Conservation (phyloP, 2,888 invertebrate species). For the Hipparchia sbordonii region DNA sequence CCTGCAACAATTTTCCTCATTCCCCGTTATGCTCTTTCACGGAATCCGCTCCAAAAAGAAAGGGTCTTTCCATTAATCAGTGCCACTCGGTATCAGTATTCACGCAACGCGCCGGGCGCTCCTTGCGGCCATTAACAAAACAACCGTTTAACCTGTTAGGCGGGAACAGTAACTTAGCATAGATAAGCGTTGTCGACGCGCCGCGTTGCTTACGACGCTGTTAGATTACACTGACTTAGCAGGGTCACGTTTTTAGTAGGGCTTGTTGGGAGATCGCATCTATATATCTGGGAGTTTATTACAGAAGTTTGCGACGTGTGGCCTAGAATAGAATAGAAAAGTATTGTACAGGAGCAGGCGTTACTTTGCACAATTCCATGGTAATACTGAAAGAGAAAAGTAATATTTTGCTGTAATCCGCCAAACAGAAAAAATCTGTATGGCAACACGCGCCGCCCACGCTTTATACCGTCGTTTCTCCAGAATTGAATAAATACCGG, state of each 20-base stretch:
- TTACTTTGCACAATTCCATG: too few species aligned
- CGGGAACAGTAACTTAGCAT: constrained; percentile 57
- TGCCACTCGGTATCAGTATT: constrained; percentile 1
- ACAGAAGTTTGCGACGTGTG: not conserved
- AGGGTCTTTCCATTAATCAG: constrained; percentile 18
- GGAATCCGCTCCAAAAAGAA: constrained; percentile 25
- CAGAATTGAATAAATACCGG: too few species aligned
- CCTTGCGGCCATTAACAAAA: constrained; percentile 48
- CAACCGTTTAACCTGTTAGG: constrained; percentile 52
- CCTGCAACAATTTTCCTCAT: constrained; percentile 11
- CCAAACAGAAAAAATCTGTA: too few species aligned
- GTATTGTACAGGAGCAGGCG: too few species aligned
- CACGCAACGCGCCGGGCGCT: constrained; percentile 41
- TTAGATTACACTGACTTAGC: constrained; percentile 47
- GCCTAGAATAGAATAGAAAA: not conserved
- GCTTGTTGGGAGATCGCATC: constrained; percentile 29
- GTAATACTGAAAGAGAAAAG: too few species aligned
- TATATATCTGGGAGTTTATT: constrained; percentile 28
- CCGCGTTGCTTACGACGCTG: constrained; percentile 51
- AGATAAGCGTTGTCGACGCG: constrained; percentile 57
- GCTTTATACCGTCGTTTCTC: too few species aligned
- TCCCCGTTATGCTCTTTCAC: not conserved
- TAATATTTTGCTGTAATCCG: too few species aligned
- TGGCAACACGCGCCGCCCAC: too few species aligned
- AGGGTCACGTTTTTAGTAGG: constrained; percentile 32